Evolutionary conservation across 2,113 vertebrate genomes (phyloP).

Genomic region (Pachycephala philippinensis): DNA sequence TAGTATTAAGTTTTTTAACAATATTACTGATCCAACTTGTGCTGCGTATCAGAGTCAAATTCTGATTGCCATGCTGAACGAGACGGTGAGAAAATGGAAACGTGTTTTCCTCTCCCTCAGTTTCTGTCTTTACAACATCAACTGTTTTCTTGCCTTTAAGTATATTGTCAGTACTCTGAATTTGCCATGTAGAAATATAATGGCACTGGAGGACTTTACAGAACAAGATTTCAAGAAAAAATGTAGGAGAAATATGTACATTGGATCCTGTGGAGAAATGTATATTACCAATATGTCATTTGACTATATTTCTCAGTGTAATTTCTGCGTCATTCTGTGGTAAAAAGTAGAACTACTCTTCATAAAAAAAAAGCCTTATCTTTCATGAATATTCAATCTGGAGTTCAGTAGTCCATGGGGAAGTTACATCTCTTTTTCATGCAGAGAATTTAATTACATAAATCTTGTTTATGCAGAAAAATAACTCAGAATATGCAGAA

Average conservation of each 20-base stretch:
- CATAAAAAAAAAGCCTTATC: not conserved
- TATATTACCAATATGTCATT: not conserved
- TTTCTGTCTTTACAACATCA: not conserved
- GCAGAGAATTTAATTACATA: slow-evolving; percentile 5
- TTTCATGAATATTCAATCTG: not conserved
- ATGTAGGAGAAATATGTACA: not conserved
- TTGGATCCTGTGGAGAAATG: not conserved
- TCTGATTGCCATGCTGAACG: not conserved
- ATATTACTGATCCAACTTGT: not conserved
- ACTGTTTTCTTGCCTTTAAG: not conserved
- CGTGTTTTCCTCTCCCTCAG: accelerated
- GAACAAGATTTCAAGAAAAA: not conserved
- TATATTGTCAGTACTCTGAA: not conserved
- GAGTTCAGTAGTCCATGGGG: not conserved
- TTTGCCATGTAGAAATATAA: not conserved
- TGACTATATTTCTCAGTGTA: not conserved
- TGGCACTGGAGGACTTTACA: not conserved
- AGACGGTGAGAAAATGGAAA: not conserved
- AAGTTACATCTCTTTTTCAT: not conserved
- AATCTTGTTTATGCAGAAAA: not conserved
- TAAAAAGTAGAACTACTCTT: not conserved
- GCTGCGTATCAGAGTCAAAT: not conserved
- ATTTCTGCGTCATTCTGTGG: not conserved
- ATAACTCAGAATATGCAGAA: not conserved
- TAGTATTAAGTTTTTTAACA: not conserved